Conservation (phyloP, 2,797 vertebrate species). For the Acanthurus leucopareius region DNA sequence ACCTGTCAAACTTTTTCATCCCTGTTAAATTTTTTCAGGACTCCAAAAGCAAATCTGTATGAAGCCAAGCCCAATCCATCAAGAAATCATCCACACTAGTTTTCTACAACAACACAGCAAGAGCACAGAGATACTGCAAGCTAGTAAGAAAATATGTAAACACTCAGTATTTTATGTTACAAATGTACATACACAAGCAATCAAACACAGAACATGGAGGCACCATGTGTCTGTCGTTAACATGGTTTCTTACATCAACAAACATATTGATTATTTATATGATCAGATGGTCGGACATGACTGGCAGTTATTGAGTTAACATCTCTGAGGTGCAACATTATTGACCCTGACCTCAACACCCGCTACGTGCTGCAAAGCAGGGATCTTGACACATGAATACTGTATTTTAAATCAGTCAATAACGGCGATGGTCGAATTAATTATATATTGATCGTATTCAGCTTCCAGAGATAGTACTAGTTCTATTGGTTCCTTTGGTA, state of each 20-base stretch:
- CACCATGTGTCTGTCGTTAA: conserved; percentile 29
- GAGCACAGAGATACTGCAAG: neutral
- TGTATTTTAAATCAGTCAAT: conserved; percentile 56
- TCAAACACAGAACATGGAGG: conserved; percentile 11
- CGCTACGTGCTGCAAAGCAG: conserved; percentile 24
- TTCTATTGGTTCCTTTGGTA: conserved; percentile 31
- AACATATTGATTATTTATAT: conserved; percentile 31
- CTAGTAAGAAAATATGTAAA: conserved; percentile 24
- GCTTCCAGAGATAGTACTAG: conserved; percentile 31
- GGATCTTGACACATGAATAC: conserved; percentile 6
- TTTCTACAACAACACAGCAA: conserved; percentile 2
- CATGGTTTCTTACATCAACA: conserved; percentile 19
- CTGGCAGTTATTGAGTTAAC: conserved; percentile 62
- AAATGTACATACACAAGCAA: neutral
- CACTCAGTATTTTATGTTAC: neutral
- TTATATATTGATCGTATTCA: conserved; percentile 53
- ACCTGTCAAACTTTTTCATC: conserved; percentile 30
- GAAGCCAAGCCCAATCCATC: conserved; percentile 11
- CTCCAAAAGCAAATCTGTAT: conserved; percentile 39
- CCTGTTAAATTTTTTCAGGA: conserved; percentile 8
- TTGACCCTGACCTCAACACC: conserved; percentile 37
- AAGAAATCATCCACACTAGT: conserved; percentile 29
- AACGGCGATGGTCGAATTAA: conserved; percentile 56
- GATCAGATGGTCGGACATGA: conserved; percentile 53
- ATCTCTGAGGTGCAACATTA: conserved; percentile 49